A percentile compares a stretch with the other conserved stretches of the same genome.
These are phyloP conservation scores for Coremacera marginata DNA, from an alignment of 2,888 invertebrate species.

Conservation along the genomic window DNA sequence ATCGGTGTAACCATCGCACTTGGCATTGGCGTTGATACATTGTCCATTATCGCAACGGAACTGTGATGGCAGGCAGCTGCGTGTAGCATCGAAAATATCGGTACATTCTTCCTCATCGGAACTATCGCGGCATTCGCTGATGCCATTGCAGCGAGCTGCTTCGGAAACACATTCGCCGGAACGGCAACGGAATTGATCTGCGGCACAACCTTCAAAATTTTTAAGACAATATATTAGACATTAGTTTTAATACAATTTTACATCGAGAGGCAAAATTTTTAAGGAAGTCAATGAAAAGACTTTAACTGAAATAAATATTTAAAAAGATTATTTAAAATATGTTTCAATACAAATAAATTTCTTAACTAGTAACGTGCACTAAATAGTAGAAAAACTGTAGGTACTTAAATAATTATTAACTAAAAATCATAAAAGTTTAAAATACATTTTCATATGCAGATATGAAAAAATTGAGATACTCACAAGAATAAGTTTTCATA, in stretches of 20 bases:
- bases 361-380: too few relatives aligned
- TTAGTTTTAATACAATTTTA: background rate
- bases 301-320: background rate
- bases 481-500: too few relatives aligned
- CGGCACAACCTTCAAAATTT: constrained; percentile 73
- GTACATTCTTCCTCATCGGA: constrained; percentile 77
- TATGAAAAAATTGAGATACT: too few relatives aligned
- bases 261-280: background rate
- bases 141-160: constrained; percentile 75
- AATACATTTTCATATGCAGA: background rate
- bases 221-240: background rate
- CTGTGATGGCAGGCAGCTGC: constrained; percentile 60
- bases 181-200: constrained; percentile 77
- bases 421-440: too few relatives aligned
- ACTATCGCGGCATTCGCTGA: constrained; percentile 75
- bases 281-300: background rate
- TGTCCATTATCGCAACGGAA: constrained; percentile 68
- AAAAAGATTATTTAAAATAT: background rate
- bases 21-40: constrained; percentile 59
- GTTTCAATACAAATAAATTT: background rate
- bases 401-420: too few relatives aligned
- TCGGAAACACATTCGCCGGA: constrained; percentile 78
- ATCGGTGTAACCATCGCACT: constrained; percentile 72
- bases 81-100: constrained; percentile 49
- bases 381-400: too few relatives aligned